phyloP scores from a whole-genome alignment of 2,888 invertebrate species.

The Brachylomia viminalis region DNA sequence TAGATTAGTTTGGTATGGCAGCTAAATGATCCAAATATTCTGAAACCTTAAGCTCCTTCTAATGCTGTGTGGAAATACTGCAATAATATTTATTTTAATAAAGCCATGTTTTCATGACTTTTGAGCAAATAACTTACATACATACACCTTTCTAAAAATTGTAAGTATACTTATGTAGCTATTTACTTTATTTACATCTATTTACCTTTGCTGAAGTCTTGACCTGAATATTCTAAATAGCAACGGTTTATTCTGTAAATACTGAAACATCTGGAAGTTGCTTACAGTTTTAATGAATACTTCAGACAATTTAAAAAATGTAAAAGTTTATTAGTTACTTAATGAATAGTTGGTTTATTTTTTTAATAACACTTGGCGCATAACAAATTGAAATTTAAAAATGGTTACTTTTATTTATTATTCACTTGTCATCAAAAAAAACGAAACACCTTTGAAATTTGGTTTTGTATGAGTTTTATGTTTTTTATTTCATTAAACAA shows the following conservation, averaged over 20 bases:
- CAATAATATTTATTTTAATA: constrained; percentile 4
- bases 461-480: no score
- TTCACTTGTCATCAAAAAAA: no score
- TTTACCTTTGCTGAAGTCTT: constrained; percentile 19
- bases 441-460: no score
- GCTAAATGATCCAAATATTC: background rate
- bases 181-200: background rate
- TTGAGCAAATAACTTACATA: background rate
- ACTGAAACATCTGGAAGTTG: constrained; percentile 15
- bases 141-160: background rate
- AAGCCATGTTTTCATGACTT: background rate
- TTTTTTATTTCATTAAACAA: no score
- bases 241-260: constrained; percentile 12
- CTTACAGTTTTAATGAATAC: constrained; percentile 2
- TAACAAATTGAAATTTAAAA: background rate
- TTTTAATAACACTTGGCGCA: background rate
- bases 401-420: background rate
- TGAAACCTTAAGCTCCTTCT: background rate
- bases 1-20: background rate
- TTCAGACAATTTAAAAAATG: background rate
- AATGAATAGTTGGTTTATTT: no score
- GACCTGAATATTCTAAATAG: constrained; percentile 26
- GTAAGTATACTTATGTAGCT: constrained; percentile 3
- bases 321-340: background rate
- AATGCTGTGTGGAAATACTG: constrained; percentile 6